A percentile compares a stretch with the other conserved stretches of the same genome.
Evolutionary conservation across 2,797 vertebrate species (phyloP).

Genomic region (Bryconaethiops microstoma): DNA sequence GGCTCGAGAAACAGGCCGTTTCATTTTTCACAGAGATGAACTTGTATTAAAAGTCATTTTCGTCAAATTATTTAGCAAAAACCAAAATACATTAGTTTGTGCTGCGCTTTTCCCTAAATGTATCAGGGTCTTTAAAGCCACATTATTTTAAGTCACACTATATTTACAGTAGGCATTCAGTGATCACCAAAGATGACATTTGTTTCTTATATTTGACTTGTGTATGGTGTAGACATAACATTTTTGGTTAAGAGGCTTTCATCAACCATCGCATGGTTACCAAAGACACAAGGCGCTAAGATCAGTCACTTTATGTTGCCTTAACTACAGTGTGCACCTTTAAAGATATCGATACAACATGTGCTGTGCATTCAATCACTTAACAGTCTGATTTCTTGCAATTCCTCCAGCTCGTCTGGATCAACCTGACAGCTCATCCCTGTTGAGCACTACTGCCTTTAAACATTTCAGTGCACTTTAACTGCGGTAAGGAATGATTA

Average conservation of each 20-base stretch:
- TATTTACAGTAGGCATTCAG: not conserved
- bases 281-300: not conserved
- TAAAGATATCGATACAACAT: not conserved
- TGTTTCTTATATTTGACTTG: not conserved
- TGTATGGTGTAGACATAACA: not conserved
- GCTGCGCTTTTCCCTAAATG: too few species aligned
- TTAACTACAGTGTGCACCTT: not conserved
- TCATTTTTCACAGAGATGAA: too few species aligned
- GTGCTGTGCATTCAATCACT: not conserved
- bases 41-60: too few species aligned
- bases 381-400: constrained; percentile 20
- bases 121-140: not conserved
- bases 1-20: too few species aligned
- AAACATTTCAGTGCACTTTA: not conserved
- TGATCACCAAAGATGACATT: not conserved
- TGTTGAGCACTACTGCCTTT: not conserved
- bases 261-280: not conserved
- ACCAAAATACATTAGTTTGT: too few species aligned
- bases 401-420: not conserved
- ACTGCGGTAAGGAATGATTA: constrained; percentile 14
- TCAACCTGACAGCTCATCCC: not conserved
- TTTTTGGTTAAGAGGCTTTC: not conserved
- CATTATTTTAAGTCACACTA: not conserved
- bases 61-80: too few species aligned
- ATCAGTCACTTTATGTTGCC: not conserved